A percentile compares a stretch with the other conserved stretches of the same genome.
These are phyloP conservation scores for Sebastolobus alascanus DNA, from an alignment of 2,797 vertebrate genomes.

Conservation along the genomic window DNA sequence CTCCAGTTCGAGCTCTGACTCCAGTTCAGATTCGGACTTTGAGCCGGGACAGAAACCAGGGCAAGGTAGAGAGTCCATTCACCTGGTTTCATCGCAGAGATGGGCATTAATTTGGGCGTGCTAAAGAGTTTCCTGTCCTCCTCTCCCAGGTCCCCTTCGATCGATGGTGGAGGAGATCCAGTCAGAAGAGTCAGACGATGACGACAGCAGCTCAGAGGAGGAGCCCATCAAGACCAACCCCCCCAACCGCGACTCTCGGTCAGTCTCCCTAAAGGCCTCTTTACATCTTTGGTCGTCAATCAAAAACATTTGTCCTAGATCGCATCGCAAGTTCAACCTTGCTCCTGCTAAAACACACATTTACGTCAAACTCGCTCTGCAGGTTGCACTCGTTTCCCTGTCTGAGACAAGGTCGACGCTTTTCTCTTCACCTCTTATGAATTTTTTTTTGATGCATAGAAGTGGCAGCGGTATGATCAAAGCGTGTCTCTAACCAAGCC, in stretches of 20 bases:
- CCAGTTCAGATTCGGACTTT: conserved; percentile 97
- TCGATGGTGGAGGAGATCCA: conserved; percentile 98
- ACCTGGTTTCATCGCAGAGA: neutral
- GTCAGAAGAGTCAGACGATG: conserved; percentile 96
- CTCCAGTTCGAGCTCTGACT: conserved; percentile 96
- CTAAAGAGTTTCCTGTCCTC: neutral
- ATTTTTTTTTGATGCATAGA: neutral
- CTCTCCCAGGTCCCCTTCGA: conserved; percentile 86
- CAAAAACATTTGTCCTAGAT: neutral
- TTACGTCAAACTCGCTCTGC: neutral
- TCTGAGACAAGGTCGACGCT: neutral
- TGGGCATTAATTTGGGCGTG: neutral
- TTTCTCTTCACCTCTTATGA: neutral
- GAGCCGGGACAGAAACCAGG: conserved; percentile 97
- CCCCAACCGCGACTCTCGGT: conserved; percentile 93
- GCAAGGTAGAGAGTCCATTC: conserved; percentile 77
- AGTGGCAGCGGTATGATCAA: neutral
- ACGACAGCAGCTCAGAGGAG: conserved; percentile 95
- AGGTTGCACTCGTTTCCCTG: neutral
- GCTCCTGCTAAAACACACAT: neutral
- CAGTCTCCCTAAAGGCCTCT: conserved; percentile 39
- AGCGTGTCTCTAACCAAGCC: neutral
- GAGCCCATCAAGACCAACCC: conserved; percentile 92
- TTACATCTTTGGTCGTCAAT: neutral
- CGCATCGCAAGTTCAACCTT: neutral